Base-by-base conservation (phyloP, 2,888 invertebrate species). In the Parnassius orleans region DNA sequence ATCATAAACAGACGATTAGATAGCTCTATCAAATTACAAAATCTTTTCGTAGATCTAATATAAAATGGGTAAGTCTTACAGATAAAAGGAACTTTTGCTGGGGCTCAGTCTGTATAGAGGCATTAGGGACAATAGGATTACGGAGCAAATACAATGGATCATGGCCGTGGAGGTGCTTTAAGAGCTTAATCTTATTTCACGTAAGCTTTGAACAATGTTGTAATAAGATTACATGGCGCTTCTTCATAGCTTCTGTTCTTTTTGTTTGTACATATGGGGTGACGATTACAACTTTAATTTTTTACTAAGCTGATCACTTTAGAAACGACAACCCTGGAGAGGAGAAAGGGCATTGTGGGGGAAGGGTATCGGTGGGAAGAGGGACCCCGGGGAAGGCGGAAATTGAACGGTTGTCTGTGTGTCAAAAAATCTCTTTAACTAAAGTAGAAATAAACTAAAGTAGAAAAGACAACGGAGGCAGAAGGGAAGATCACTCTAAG, bases 151-250 rank as follows among this genome's bases (percentile, higher is more conserved):
- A 86, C 86, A 87, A 86, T 79, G 71, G 82, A 80, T 81, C 74
- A 78, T 72, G 75, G 74, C 72, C 61, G 68, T 69, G 72, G 69
- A 74, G 70, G 78, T 69, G 75, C 68, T 70, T 70, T 77, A 79
- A 77, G 73, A 78, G 70, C 69, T 67, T 85, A 83, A 87, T 87
- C 84, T 87, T 80, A 66, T 85, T 85, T 86, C 81, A 83, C 79
- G 77, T 70, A 63, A 79, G 70, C 73, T 73, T 72, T 71, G 74
- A 74, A 79, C 76, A 79, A 80, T 66, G 68, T 61, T 72, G 75
- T 88, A 87, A 90, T 74, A 80, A 82, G 89, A 88, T 90, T 88
- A 88, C 80, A 73, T 63, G 73, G 70, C 69, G 73, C 74, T 74
- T 72, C 72, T 70, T 33, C 14, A 52, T 43, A 52, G 52, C 65